These are phyloP conservation scores for Smittia aterrima DNA, from an alignment of 2,888 invertebrate species.

Conservation along the genomic window DNA sequence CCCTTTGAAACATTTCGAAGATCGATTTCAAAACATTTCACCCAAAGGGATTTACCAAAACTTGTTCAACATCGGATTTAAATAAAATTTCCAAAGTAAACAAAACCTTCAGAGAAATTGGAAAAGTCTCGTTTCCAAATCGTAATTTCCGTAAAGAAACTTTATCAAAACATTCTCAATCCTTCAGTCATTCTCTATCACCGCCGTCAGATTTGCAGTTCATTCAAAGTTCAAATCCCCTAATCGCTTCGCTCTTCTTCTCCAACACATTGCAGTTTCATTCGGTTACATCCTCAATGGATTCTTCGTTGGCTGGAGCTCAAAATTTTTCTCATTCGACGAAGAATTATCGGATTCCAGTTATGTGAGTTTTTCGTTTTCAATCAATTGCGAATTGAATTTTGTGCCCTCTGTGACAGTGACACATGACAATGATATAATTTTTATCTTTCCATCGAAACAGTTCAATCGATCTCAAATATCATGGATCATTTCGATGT, in stretches of 20 bases:
- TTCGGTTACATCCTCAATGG: slow-evolving; percentile 31
- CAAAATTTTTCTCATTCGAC: slow-evolving; percentile 23
- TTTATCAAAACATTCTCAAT: too few relatives aligned
- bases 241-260: neutral
- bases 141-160: neutral
- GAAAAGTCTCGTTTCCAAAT: too few relatives aligned
- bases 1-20: too few relatives aligned
- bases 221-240: too few relatives aligned
- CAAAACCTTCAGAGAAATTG: neutral
- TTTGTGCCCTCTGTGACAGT: slow-evolving; percentile 37
- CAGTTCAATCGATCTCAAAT: slow-evolving; percentile 31
- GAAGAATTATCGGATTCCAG: neutral
- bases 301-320: slow-evolving; percentile 38
- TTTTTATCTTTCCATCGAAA: neutral
- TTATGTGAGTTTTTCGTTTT: slow-evolving; percentile 10
- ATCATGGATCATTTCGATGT: slow-evolving; percentile 29
- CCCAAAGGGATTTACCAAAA: neutral
- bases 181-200: too few relatives aligned
- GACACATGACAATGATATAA: slow-evolving; percentile 42
- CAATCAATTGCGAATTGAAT: neutral
- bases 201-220: too few relatives aligned
- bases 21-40: neutral
- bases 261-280: slow-evolving; percentile 9
- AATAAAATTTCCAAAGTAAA: too few relatives aligned
- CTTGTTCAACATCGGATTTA: neutral